These are phyloP conservation scores for Hermetia illucens DNA, from an alignment of 1,140 invertebrate genomes.

Conservation along the genomic window DNA sequence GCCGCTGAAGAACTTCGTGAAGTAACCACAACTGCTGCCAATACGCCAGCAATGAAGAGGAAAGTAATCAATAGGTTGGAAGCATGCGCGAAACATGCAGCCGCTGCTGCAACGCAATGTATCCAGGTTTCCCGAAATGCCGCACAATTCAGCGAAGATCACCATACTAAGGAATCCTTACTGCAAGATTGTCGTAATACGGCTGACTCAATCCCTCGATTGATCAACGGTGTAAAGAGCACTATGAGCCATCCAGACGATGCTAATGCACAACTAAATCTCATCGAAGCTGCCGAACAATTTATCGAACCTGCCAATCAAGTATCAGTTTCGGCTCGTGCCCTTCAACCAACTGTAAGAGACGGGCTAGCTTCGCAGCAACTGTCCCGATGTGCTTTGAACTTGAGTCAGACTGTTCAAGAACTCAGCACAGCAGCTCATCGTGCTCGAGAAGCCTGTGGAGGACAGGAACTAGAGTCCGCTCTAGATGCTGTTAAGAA, in stretches of 20 bases:
- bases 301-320: conserved; percentile 56
- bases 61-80: conserved; percentile 62
- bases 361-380: conserved; percentile 66
- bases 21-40: conserved; percentile 73
- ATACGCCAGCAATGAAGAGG: conserved; percentile 56
- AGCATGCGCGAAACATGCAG: conserved; percentile 72
- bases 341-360: conserved; percentile 70
- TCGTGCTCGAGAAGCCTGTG: conserved; percentile 75
- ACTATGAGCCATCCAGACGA: conserved; percentile 56
- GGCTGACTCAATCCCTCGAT: conserved; percentile 61
- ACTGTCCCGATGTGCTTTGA: conserved; percentile 28
- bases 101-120: conserved; percentile 79
- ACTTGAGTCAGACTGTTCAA: conserved; percentile 33
- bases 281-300: conserved; percentile 77
- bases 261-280: conserved; percentile 58
- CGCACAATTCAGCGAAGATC: conserved; percentile 37
- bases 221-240: conserved; percentile 70
- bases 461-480: conserved; percentile 71
- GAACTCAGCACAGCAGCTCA: conserved; percentile 53
- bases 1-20: conserved; percentile 86
- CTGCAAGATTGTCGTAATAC: conserved; percentile 62
- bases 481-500: conserved; percentile 68
- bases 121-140: conserved; percentile 73
- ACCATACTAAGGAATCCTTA: conserved; percentile 40
- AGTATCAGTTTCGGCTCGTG: conserved; percentile 62